Conservation (phyloP, 2,113 vertebrate species). For the Apteryx mantelli region DNA sequence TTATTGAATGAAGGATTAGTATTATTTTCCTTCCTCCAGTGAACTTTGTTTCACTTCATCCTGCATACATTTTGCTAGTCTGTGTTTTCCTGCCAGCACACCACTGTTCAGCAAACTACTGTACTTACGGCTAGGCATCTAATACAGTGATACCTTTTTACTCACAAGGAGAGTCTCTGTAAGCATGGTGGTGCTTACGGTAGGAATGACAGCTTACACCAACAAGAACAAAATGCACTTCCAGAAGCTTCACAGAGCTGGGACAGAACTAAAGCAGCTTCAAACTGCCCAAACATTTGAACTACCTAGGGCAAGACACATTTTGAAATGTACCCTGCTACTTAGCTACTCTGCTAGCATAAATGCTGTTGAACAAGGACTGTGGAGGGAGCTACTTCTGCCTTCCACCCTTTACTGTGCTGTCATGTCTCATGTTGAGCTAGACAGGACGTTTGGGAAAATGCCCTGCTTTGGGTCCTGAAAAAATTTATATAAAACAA, state of each 20-base stretch:
- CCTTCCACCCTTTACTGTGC: neutral
- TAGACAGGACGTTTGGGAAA: neutral
- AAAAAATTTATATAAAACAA: neutral
- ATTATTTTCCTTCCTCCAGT: slow-evolving; percentile 79
- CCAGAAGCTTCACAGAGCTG: slow-evolving; percentile 67
- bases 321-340: slow-evolving; percentile 56
- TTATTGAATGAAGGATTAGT: slow-evolving; percentile 80
- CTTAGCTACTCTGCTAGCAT: slow-evolving; percentile 42
- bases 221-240: slow-evolving; percentile 71
- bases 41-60: slow-evolving; percentile 79
- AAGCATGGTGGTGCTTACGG: slow-evolving; percentile 51
- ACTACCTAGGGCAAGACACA: slow-evolving; percentile 48
- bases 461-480: neutral
- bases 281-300: slow-evolving; percentile 59
- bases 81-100: slow-evolving; percentile 76
- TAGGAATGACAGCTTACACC: slow-evolving; percentile 72
- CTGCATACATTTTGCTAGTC: slow-evolving; percentile 70
- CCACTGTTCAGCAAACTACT: slow-evolving; percentile 68
- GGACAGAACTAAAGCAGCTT: slow-evolving; percentile 58
- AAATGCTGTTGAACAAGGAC: slow-evolving; percentile 59
- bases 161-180: slow-evolving; percentile 62
- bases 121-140: slow-evolving; percentile 67
- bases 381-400: neutral
- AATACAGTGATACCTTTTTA: slow-evolving; percentile 67
- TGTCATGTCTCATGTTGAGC: neutral